Conservation (phyloP, 2,888 invertebrate species). For the Nomada flava region DNA sequence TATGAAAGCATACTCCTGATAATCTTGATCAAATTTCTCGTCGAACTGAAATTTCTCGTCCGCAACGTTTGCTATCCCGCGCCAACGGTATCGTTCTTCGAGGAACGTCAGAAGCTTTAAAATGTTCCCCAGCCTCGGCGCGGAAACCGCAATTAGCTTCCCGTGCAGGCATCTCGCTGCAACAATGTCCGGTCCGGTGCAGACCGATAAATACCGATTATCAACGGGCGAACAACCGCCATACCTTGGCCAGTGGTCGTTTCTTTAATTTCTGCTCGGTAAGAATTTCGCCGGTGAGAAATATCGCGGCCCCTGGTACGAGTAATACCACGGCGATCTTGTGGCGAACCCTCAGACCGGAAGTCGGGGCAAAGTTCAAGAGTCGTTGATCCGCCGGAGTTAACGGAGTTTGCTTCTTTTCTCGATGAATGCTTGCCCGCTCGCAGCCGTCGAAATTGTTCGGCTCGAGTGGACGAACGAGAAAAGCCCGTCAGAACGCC, state of each 20-base stretch:
- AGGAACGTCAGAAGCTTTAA: not conserved
- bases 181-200: slow-evolving; percentile 19
- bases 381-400: slow-evolving; percentile 50
- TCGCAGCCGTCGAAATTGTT: slow-evolving; percentile 56
- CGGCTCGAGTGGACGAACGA: slow-evolving; percentile 49
- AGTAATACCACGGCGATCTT: slow-evolving; percentile 30
- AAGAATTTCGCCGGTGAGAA: slow-evolving; percentile 56
- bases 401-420: slow-evolving; percentile 58
- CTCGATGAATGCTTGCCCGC: slow-evolving; percentile 36
- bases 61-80: not conserved
- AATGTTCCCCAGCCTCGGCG: not conserved
- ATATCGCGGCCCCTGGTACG: slow-evolving; percentile 23
- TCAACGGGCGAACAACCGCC: slow-evolving; percentile 40
- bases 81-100: not conserved
- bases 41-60: not conserved
- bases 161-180: slow-evolving; percentile 11
- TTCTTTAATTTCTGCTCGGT: slow-evolving; percentile 14
- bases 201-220: slow-evolving; percentile 68
- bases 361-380: slow-evolving; percentile 45
- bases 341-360: slow-evolving; percentile 28
- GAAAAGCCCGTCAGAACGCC: slow-evolving; percentile 40
- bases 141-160: slow-evolving; percentile 23
- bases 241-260: not conserved
- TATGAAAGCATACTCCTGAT: too few species aligned
- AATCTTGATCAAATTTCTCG: not conserved